Base-by-base conservation (phyloP, 2,113 vertebrate genomes). In the Pithys albifrons region DNA sequence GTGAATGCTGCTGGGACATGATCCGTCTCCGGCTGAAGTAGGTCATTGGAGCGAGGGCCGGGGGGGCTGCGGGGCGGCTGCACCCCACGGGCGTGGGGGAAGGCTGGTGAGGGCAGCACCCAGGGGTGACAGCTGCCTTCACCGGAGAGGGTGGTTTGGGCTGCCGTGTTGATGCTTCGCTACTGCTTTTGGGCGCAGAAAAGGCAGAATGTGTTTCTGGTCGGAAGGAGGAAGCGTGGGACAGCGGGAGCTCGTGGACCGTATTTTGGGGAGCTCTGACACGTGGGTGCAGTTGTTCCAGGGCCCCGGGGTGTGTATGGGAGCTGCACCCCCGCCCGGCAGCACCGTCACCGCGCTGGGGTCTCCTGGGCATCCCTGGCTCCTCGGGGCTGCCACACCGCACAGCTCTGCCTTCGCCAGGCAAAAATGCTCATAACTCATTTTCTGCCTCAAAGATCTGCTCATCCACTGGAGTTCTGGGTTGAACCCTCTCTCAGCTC, bases 91-190 rank as follows among this genome's bases (percentile, higher is more conserved):
- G 55, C 41, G 33, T 13, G 51, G 23, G 1, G 62, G 29, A 3
- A 23, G 54, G 29, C 29, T 20, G 70, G 49, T 0, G 6, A 25
- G 55, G 66, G 71, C 69, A 35, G 69, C 49, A 6, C 45, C 28
- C 27, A 0, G 3, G 37, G 51, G 27, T 0, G 13, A 16, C 14
- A 0, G 33, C 5, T 6, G 0, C 33, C 18, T 11, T 49, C 19
- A 14, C n/a, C n/a, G 0, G 2, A 16, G 6, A 8, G 41, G 12
- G 14, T 3, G 37, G 2, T 27, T 18, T 10, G 46, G 18, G 64
- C 1, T 0, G 2, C 52, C 7, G 1, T 0, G 35, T 5, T 1
- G 7, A 0, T 18, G 62, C 16, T n/a, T 48, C 27, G 3, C 52
- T 4, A 67, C 58, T n/a, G 76, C 24, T 84, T 89, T 77, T 16